phyloP scores from a whole-genome alignment of 2,888 invertebrate species.

The Psylliodes chrysocephalus region DNA sequence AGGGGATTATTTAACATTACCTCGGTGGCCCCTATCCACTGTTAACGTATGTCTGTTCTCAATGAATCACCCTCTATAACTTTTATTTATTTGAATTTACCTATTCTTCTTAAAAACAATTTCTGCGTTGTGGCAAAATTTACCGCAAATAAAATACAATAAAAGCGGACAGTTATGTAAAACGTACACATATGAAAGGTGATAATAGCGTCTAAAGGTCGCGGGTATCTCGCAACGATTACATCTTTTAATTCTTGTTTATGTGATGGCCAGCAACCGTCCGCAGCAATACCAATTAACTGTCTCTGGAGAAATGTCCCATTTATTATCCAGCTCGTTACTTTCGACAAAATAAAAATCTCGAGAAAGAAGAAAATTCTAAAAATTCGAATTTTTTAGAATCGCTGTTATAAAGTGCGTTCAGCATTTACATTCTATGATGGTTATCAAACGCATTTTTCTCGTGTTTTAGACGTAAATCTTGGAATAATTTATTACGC shows the following conservation, averaged over 20 bases:
- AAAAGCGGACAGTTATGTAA: no score
- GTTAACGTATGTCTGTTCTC: no score
- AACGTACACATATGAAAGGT: no score
- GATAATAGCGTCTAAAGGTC: no score
- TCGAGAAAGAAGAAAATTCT: background rate
- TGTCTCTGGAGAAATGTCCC: background rate
- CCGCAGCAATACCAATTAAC: background rate
- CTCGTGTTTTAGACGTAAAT: constrained; percentile 1
- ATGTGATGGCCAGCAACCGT: background rate
- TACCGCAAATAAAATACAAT: no score
- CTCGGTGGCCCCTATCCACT: no score
- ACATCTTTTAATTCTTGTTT: background rate
- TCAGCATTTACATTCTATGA: constrained; percentile 4
- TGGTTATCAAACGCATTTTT: constrained; percentile 18
- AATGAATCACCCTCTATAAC: no score
- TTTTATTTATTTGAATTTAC: no score
- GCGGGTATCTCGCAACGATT: background rate
- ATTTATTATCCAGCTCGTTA: background rate
- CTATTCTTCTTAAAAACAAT: no score
- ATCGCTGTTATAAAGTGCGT: background rate
- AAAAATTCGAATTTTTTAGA: background rate
- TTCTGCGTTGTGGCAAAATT: no score
- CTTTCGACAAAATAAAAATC: background rate
- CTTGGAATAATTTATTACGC: constrained; percentile 1
- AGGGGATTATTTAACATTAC: no score